phyloP scores from a whole-genome alignment of 92 coral and sea anemone species.

The Galaxea fascicularis region DNA sequence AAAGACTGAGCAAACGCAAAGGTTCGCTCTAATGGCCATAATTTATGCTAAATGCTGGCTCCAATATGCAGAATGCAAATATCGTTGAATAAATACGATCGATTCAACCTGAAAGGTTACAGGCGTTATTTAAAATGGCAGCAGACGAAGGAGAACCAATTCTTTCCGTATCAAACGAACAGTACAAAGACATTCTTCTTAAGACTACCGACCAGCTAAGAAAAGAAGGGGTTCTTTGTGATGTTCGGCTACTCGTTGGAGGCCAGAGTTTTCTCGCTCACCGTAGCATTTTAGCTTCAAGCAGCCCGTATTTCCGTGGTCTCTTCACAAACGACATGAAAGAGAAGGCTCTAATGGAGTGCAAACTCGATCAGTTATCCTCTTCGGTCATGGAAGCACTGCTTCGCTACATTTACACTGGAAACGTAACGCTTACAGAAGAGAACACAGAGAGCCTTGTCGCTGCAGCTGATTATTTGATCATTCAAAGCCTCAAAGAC shows the following conservation, averaged over 20 bases:
- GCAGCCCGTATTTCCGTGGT: constrained; percentile 87
- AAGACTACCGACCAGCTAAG: constrained; percentile 74
- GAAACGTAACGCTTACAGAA: constrained; percentile 70
- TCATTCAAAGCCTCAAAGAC: constrained; percentile 82
- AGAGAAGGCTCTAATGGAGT: constrained; percentile 71
- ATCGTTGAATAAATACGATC: no score
- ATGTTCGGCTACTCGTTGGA: constrained; percentile 75
- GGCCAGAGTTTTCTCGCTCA: constrained; percentile 74
- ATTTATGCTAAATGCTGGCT: no score
- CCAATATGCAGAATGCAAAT: no score
- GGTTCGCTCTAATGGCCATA: no score
- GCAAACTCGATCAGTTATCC: constrained; percentile 66
- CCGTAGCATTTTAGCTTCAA: constrained; percentile 78
- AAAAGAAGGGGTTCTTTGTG: constrained; percentile 75
- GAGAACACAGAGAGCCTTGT: constrained; percentile 76
- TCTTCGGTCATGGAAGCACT: constrained; percentile 74
- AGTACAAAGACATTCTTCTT: constrained; percentile 62
- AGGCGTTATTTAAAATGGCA: constrained; percentile 25
- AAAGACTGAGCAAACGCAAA: no score
- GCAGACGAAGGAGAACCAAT: neutral
- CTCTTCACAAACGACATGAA: constrained; percentile 82
- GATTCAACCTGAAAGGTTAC: neutral
- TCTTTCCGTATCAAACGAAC: constrained; percentile 37
- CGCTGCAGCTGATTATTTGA: constrained; percentile 85
- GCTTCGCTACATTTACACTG: constrained; percentile 79